These are phyloP conservation scores for Sebastes matsubarae DNA, from an alignment of 2,797 vertebrate species.

Conservation along the genomic window DNA sequence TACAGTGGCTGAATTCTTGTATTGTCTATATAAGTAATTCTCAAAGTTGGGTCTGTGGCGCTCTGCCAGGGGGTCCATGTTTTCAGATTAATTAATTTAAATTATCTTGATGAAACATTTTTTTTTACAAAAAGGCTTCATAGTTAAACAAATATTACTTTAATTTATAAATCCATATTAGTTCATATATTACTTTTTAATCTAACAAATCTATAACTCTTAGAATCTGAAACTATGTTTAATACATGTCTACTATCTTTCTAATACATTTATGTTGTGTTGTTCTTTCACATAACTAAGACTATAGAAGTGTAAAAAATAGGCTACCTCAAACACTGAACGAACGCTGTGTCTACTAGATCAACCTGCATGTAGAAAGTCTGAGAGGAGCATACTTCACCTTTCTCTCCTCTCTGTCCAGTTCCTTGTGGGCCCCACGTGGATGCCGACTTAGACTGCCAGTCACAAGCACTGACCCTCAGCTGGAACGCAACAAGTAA, in stretches of 20 bases:
- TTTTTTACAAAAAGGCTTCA: not conserved
- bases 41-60: not conserved
- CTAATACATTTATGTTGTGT: not conserved
- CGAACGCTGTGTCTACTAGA: not conserved
- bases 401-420: constrained; percentile 33
- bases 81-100: not conserved
- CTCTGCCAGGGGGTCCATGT: not conserved
- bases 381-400: not conserved
- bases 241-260: not conserved
- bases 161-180: not conserved
- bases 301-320: not conserved
- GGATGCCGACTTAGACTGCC: constrained; percentile 63
- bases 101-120: not conserved
- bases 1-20: not conserved
- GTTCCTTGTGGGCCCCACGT: constrained; percentile 83
- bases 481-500: constrained; percentile 58
- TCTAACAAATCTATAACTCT: not conserved
- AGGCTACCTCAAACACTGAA: not conserved
- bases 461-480: constrained; percentile 53
- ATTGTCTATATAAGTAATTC: not conserved
- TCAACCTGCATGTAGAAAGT: not conserved
- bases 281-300: not conserved
- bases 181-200: not conserved
- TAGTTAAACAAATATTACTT: not conserved
- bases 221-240: not conserved